Percentiles rank a stretch among this genome's conserved stretches.
phyloP scores from a whole-genome alignment of 2,113 vertebrate genomes.

The Tragulus kanchil region DNA sequence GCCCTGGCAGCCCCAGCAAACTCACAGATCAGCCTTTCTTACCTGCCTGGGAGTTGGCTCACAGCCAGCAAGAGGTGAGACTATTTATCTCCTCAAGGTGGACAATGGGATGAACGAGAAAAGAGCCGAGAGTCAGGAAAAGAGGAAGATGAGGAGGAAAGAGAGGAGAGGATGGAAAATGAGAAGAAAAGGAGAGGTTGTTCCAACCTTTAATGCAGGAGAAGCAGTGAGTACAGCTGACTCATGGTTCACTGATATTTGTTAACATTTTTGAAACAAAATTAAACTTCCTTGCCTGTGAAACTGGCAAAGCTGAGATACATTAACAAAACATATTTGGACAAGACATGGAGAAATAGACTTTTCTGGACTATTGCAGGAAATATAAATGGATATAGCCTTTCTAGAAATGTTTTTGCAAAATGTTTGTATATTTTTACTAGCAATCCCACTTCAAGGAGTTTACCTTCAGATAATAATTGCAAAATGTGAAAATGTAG shows the following conservation, averaged over 20 bases:
- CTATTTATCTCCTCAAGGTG: not conserved
- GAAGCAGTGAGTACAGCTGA: not conserved
- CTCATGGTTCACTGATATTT: not conserved
- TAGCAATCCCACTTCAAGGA: not conserved
- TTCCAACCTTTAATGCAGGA: not conserved
- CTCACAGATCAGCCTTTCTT: not conserved
- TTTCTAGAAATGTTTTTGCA: not conserved
- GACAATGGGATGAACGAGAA: not conserved
- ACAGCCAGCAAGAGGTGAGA: not conserved
- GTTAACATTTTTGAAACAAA: constrained; percentile 44
- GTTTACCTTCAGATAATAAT: not conserved
- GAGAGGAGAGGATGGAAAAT: not conserved
- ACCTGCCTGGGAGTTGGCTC: not conserved
- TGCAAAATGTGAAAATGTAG: not conserved
- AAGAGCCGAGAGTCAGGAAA: not conserved
- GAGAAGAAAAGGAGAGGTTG: not conserved
- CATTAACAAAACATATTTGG: not conserved
- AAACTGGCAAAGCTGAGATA: not conserved
- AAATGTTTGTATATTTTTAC: constrained; percentile 11
- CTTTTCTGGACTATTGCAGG: not conserved
- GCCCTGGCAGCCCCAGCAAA: not conserved
- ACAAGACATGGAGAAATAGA: not conserved
- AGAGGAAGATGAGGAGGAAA: not conserved
- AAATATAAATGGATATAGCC: not conserved
- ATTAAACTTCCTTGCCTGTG: not conserved